Percentiles rank a stretch among this genome's conserved stretches.
phyloP scores from a whole-genome alignment of 2,888 invertebrate species.

The Drosophila subquinaria region DNA sequence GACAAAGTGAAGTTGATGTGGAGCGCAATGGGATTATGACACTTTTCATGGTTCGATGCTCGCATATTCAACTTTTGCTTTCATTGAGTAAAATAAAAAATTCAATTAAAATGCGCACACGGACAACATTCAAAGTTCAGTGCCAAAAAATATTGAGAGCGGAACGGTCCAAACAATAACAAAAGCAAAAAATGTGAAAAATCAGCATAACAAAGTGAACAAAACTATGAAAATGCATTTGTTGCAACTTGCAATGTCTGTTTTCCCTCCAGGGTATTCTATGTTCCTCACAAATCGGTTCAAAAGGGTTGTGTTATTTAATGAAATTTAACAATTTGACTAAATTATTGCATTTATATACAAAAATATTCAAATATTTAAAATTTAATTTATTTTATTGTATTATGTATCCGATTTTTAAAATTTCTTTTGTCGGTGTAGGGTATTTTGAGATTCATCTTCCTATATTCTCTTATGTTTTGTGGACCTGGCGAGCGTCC shows the following conservation, averaged over 20 bases:
- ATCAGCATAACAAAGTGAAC: slow-evolving; percentile 67
- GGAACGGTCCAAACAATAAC: slow-evolving; percentile 56
- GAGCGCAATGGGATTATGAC: slow-evolving; percentile 59
- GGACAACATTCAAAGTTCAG: slow-evolving; percentile 44
- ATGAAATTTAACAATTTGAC: not conserved
- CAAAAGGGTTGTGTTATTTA: not conserved
- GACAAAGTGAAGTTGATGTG: slow-evolving; percentile 8
- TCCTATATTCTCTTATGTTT: slow-evolving; percentile 15
- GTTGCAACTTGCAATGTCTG: slow-evolving; percentile 30
- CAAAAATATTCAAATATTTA: not conserved
- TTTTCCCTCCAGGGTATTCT: slow-evolving; percentile 33
- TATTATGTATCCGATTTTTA: not conserved
- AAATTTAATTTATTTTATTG: not conserved
- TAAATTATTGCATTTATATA: not conserved
- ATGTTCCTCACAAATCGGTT: not conserved
- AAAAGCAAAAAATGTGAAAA: slow-evolving; percentile 49
- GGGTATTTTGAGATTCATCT: slow-evolving; percentile 24
- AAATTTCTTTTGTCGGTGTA: not conserved
- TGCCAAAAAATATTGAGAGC: slow-evolving; percentile 68
- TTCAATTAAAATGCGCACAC: slow-evolving; percentile 75
- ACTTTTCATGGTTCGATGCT: slow-evolving; percentile 63
- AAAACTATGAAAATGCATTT: slow-evolving; percentile 67
- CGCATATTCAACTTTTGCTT: slow-evolving; percentile 70
- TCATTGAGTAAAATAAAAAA: slow-evolving; percentile 74
- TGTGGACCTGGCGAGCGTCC: slow-evolving; percentile 57